Evolutionary conservation across 1,140 invertebrate genomes (phyloP), one percentile per base, ranked within the genome.

Genomic region (Centruroides sculpturatus): DNA sequence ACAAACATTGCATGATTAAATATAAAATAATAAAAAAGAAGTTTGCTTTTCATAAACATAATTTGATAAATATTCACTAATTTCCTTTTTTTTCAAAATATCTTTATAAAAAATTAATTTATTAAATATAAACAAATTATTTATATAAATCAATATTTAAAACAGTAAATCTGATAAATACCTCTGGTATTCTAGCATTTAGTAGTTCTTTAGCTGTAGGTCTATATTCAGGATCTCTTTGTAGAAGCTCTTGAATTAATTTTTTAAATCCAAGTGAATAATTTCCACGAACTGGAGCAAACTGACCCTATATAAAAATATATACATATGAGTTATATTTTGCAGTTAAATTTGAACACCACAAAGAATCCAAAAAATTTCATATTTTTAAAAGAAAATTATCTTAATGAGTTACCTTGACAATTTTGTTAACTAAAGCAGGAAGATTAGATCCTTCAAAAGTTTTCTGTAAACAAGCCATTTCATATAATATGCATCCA

Each of bases 401-500:
- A 50, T 35, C 23, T 8, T 12, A 60, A 62, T n/a, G 35, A 58
- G 61, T 67, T 72, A 83, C 82, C 68, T 82, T 81, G 76, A 86
- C 83, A 52, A 88, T 88, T 74, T 87, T 87, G 62, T 85, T 83
- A 12, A 88, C 84, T 10, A 88, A 71, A 47, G 83, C 83, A 10
- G 86, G 85, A 4, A 89, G 71, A 73, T 85, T 89, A 10, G 82
- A 79, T 1, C 83, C 85, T 66, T 86, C 83, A 74, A 89, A 89
- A 13, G 86, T 84, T 73, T 84, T 86, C 65, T 85, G 82, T 6
- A 86, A 72, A 69, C 83, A 84, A n/a, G 82, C 82, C 77, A 88
- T 83, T 75, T 89, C 86, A 69, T 87, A 86, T 9, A 89, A 72
- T 66, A 88, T 86, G 71, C 86, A 89, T 10, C 85, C 85, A 47